Base-by-base conservation (phyloP, 2,797 vertebrate species). In the Muraenolepis orangiensis region DNA sequence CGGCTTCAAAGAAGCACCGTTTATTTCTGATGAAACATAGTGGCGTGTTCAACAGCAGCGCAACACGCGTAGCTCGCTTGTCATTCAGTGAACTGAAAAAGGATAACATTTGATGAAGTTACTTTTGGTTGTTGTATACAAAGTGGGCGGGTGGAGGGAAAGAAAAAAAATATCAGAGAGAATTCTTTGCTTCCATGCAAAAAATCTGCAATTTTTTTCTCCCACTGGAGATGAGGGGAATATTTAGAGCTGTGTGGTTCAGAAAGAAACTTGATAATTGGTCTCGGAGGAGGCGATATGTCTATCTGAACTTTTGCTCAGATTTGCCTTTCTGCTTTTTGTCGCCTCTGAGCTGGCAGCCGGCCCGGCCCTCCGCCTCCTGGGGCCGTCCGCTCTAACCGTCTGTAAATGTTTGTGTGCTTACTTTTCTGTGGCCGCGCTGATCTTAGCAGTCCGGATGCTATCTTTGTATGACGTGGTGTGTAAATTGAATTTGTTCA, bases 251-350 rank as follows among this genome's bases (percentile, higher is more conserved):
- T 82, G 78, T n/a, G 13, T 73, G 51, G 51, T 78, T 82, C 72
- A 80, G 78, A 80, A 61, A 78, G 64, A 77, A 87, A 76, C 74
- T n/a, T 66, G 83, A 83, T 92, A 91, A 92, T 91, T 91, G 86
- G 88, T 88, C 90, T 89, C 89, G 6, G 82, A 85, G 88, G 90
- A 90, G 32, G 76, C 20, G 72, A 76, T 76, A 72, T 77, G 85
- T 86, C 78, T n/a, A 85, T 87, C 69, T 87, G 87, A 90, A 89
- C 87, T 89, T n/a, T 82, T 87, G 85, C 87, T 83, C 74, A 32
- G 72, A 74, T 74, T 82, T 73, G 76, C 82, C 76, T 85, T 73
- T 66, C 70, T 72, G 81, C 81, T 80, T 78, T 81, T 88, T 57
- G 51, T 87, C 23, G 82, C 80, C 82, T 68, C 79, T 75, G 51